Percentiles rank a stretch among this genome's conserved stretches.
These are phyloP conservation scores for Eulemur mongoz DNA, from an alignment of 2,797 vertebrate species.

Conservation along the genomic window DNA sequence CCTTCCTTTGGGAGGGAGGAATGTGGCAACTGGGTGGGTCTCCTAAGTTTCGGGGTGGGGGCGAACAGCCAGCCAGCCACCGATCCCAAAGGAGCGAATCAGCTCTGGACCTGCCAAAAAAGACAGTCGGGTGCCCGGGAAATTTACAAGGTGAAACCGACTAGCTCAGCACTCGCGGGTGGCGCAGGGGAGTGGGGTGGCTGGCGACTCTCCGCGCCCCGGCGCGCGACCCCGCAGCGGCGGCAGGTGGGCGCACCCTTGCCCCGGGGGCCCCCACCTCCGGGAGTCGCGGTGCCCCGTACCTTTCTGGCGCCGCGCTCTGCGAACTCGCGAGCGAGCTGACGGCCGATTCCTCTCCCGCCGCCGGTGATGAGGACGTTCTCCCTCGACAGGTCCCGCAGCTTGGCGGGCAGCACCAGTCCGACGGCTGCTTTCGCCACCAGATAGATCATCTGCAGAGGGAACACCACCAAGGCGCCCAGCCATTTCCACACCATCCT, in stretches of 20 bases:
- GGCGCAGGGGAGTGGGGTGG: constrained; percentile 7
- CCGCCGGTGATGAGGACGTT: constrained; percentile 97
- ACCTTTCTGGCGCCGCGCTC: constrained; percentile 95
- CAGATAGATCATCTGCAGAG: constrained; percentile 90
- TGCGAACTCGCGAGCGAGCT: constrained; percentile 95
- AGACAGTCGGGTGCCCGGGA: constrained; percentile 16
- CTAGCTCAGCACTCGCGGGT: constrained; percentile 45
- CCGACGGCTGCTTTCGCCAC: constrained; percentile 87
- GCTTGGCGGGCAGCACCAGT: constrained; percentile 88
- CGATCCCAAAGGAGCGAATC: background rate
- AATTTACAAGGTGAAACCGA: constrained; percentile 68
- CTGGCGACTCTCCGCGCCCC: background rate
- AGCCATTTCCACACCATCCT: constrained; percentile 92
- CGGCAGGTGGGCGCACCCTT: constrained; percentile 75
- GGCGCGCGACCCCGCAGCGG: background rate
- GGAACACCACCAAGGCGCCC: constrained; percentile 91
- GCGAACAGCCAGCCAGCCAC: background rate
- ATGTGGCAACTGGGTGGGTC: constrained; percentile 31
- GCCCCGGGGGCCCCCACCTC: background rate
- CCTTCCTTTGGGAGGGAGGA: constrained; percentile 34
- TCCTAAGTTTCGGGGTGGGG: constrained; percentile 41
- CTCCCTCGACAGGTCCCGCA: constrained; percentile 91
- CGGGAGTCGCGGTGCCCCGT: constrained; percentile 48
- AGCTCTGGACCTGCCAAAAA: constrained; percentile 47
- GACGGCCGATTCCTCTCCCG: constrained; percentile 96